Percentiles rank a stretch among this genome's conserved stretches.
Evolutionary conservation across 2,113 vertebrate genomes (phyloP).

Genomic region (Dolichotis patagonum): DNA sequence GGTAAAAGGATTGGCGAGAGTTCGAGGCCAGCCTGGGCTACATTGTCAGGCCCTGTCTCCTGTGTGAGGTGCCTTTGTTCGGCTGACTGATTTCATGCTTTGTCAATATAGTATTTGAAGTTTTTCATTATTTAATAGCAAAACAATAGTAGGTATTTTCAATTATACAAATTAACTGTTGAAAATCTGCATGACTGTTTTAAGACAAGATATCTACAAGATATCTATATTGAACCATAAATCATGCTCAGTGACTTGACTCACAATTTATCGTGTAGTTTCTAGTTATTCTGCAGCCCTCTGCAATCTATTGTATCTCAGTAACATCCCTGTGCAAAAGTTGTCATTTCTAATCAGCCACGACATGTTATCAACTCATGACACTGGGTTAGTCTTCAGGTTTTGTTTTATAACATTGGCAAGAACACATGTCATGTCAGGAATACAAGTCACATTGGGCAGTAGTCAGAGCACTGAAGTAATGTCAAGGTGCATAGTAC

Average conservation of each 20-base stretch:
- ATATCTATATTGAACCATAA: background rate
- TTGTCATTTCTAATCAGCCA: background rate
- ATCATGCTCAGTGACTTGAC: too few relatives aligned
- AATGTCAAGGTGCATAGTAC: background rate
- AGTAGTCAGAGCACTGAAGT: background rate
- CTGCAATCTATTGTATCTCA: background rate
- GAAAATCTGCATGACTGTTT: background rate
- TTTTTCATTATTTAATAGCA: background rate
- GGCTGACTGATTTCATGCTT: background rate
- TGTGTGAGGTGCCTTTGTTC: background rate
- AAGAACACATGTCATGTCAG: background rate
- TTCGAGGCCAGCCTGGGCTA: background rate
- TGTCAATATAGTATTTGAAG: background rate
- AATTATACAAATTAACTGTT: background rate
- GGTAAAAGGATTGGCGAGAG: background rate
- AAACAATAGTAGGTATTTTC: conserved; percentile 10
- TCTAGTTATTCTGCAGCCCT: background rate
- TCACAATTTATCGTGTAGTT: background rate
- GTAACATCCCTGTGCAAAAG: background rate
- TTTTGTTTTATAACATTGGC: background rate
- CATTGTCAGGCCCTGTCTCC: background rate
- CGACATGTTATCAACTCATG: background rate
- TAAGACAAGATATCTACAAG: background rate
- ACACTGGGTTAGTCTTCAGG: background rate
- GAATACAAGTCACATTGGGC: background rate